These are phyloP conservation scores for Drosophila bunnanda DNA, from an alignment of 2,888 invertebrate species.

Conservation along the genomic window DNA sequence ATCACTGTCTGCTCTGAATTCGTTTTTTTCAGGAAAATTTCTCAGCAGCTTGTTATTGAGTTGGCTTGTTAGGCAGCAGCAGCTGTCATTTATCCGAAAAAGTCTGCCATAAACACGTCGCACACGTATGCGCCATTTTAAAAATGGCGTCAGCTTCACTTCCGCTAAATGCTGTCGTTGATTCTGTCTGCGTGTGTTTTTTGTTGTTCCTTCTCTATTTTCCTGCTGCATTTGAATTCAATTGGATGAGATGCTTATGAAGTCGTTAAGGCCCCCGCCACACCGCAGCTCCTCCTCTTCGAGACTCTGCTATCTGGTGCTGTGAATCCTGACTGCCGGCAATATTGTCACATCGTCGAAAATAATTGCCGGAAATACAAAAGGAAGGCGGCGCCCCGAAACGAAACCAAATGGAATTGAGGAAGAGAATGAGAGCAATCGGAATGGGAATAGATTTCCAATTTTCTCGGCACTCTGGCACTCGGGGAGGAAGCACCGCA, in stretches of 20 bases:
- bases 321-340: constrained; percentile 29
- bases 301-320: not conserved
- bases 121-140: constrained; percentile 72
- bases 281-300: not conserved
- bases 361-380: constrained; percentile 80
- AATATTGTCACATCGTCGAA: constrained; percentile 74
- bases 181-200: constrained; percentile 13
- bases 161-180: constrained; percentile 59
- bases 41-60: constrained; percentile 51
- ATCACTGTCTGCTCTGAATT: constrained; percentile 1
- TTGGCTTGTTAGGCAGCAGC: constrained; percentile 31
- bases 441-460: constrained; percentile 71
- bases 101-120: constrained; percentile 72
- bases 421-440: constrained; percentile 45
- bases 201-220: not conserved
- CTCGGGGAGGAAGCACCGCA: constrained; percentile 63
- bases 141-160: constrained; percentile 68
- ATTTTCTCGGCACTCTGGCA: constrained; percentile 54
- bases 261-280: constrained; percentile 62
- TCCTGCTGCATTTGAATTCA: constrained; percentile 63
- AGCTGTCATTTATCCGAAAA: constrained; percentile 52
- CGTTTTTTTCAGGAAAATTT: constrained; percentile 9
- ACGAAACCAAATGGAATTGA: constrained; percentile 66
- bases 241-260: constrained; percentile 69
- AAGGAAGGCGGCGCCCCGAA: constrained; percentile 55